Evolutionary conservation across 2,797 vertebrate species (phyloP).

Genomic region (Microctenopoma lineatum): DNA sequence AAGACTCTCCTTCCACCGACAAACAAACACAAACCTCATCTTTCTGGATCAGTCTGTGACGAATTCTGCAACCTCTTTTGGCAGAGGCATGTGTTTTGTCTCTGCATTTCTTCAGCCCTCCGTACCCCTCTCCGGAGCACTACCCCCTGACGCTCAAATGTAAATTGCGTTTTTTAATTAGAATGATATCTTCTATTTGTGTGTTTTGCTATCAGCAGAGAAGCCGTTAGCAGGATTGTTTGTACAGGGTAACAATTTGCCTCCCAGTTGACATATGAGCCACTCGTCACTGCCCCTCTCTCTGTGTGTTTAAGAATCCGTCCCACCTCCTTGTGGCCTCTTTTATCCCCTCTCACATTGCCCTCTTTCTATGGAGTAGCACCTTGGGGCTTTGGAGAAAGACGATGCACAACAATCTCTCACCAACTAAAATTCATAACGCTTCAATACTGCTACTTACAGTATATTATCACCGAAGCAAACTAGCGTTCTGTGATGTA

Average conservation of each 20-base stretch:
- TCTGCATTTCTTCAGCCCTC: slow-evolving; percentile 38
- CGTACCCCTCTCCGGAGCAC: slow-evolving; percentile 34
- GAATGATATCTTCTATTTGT: slow-evolving; percentile 51
- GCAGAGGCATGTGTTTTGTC: slow-evolving; percentile 66
- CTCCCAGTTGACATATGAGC: slow-evolving; percentile 49
- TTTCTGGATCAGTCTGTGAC: slow-evolving; percentile 59
- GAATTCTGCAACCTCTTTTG: slow-evolving; percentile 44
- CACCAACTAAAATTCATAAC: slow-evolving; percentile 2
- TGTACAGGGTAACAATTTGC: slow-evolving; percentile 45
- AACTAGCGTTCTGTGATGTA: background rate
- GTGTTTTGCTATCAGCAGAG: slow-evolving; percentile 31
- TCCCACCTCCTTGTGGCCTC: slow-evolving; percentile 44
- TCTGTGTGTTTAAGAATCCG: slow-evolving; percentile 33
- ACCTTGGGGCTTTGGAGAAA: slow-evolving; percentile 21
- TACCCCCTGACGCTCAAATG: slow-evolving; percentile 38
- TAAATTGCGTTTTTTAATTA: slow-evolving; percentile 73
- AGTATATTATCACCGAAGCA: slow-evolving; percentile 14
- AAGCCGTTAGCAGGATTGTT: slow-evolving; percentile 38
- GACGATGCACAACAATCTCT: background rate
- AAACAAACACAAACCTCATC: slow-evolving; percentile 28
- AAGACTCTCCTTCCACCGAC: slow-evolving; percentile 38
- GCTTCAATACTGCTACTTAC: slow-evolving; percentile 6
- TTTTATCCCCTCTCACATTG: slow-evolving; percentile 24
- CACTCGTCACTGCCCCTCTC: slow-evolving; percentile 39
- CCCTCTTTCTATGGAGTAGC: slow-evolving; percentile 16